Evolutionary conservation across 2,888 invertebrate species (phyloP).

Genomic region (Volucella zonaria): DNA sequence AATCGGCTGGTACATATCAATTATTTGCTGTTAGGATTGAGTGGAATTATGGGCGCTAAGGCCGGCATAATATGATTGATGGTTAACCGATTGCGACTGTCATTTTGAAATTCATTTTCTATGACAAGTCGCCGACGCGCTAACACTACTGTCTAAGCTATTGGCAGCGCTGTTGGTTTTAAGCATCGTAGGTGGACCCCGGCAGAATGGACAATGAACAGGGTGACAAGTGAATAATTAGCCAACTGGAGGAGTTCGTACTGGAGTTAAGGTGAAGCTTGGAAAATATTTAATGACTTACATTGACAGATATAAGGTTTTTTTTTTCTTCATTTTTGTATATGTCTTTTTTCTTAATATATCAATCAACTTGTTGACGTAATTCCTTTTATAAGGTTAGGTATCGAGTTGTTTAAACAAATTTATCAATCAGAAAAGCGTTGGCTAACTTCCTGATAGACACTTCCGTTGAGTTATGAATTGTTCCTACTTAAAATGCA

Average conservation of each 20-base stretch:
- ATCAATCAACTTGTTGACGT: constrained; percentile 62
- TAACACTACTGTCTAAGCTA: constrained; percentile 11
- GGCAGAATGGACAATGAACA: constrained; percentile 14
- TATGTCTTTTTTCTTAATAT: neutral
- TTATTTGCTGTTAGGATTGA: constrained; percentile 57
- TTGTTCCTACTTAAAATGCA: neutral
- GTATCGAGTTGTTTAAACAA: constrained; percentile 39
- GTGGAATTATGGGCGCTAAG: constrained; percentile 69
- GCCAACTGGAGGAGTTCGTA: constrained; percentile 29
- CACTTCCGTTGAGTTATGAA: constrained; percentile 33
- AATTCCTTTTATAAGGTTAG: constrained; percentile 46
- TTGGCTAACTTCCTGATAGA: constrained; percentile 19
- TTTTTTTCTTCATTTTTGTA: neutral
- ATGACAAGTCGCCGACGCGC: constrained; percentile 53
- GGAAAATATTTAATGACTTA: constrained; percentile 43
- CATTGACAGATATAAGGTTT: constrained; percentile 39
- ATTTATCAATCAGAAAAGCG: constrained; percentile 36
- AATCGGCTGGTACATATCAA: constrained; percentile 63
- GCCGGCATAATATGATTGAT: constrained; percentile 63
- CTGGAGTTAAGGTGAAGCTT: constrained; percentile 55
- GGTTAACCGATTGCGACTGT: constrained; percentile 49
- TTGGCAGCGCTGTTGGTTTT: neutral
- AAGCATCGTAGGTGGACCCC: constrained; percentile 43
- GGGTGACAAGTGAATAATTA: constrained; percentile 62
- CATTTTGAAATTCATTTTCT: constrained; percentile 60